Evolutionary conservation across 2,888 invertebrate genomes (phyloP), one percentile per base, ranked within the genome.

Genomic region (Callyntrura guangdongensis): DNA sequence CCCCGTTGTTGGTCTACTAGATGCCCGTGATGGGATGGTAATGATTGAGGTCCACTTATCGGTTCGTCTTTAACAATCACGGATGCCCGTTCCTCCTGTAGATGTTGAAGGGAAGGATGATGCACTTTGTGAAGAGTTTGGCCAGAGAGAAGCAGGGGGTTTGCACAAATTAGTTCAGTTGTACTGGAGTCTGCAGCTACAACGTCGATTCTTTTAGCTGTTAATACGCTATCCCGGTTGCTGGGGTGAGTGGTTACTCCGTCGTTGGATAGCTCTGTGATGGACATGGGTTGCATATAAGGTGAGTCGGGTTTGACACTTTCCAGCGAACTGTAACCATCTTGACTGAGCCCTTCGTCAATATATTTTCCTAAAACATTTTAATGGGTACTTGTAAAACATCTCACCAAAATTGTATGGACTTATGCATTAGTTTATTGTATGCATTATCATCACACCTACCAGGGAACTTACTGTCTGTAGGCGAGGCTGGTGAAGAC

Each of bases 11-110:
- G 56, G 36, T 36, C 36, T 6, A 36, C 36, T 6, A 36, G 3
- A 1, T 56, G 56, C 56, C 17, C 20, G 2, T 61, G 86, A 56
- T 82, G 72, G 9, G 64, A 49, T 45, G 56, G 67, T 22, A 72
- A 22, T 56, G 36, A 36, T 4, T 36, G 36, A 36, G 56, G 67
- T 25, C 12, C 72, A 64, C 49, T 91, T 25, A 93, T 82, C 22
- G 93, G 93, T 74, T 94, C 93, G 81, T 94, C 94, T 69, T 94
- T 94, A 14, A 94, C 93, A 88, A 94, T 94, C 27, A 94, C 94
- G 45, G 94, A 94, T 36, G 92, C 92, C 67, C 94, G 89, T 77
- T 93, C 91, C 81, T 94, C 93, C 77, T 91, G 83, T 1, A 27
- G 9, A 0, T 59, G 49, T 12, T 59, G 56, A 67, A 20, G 83